Percentiles rank a stretch among this genome's conserved stretches.
phyloP scores from a whole-genome alignment of 1,140 invertebrate species.

The Drosophila ogumai region DNA sequence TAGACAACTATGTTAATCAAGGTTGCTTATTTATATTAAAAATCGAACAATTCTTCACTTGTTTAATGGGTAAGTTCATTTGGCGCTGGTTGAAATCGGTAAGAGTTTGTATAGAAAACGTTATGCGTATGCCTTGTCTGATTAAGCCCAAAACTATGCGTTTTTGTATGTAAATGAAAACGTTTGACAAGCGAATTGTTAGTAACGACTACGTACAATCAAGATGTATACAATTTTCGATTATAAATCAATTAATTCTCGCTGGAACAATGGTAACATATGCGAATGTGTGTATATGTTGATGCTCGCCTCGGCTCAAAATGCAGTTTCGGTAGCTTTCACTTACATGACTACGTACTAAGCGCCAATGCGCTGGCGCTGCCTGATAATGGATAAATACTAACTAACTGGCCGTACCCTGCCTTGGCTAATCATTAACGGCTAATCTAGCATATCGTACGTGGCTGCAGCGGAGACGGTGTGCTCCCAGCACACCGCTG shows the following conservation, averaged over 20 bases:
- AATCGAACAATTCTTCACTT: slow-evolving; percentile 70
- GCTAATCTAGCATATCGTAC: slow-evolving; percentile 47
- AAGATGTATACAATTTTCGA: slow-evolving; percentile 33
- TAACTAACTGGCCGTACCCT: slow-evolving; percentile 63
- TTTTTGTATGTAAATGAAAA: slow-evolving; percentile 28
- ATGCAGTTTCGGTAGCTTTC: slow-evolving; percentile 76
- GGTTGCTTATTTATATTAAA: slow-evolving; percentile 57
- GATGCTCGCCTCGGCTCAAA: slow-evolving; percentile 59
- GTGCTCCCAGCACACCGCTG: slow-evolving; percentile 48
- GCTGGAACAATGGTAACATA: slow-evolving; percentile 64
- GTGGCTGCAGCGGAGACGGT: slow-evolving; percentile 54
- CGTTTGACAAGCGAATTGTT: slow-evolving; percentile 37
- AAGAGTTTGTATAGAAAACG: slow-evolving; percentile 62
- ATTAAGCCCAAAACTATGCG: slow-evolving; percentile 28
- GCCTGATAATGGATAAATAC: slow-evolving; percentile 63
- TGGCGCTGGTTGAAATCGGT: slow-evolving; percentile 73
- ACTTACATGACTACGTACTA: slow-evolving; percentile 60
- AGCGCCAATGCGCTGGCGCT: slow-evolving; percentile 33
- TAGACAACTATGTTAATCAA: slow-evolving; percentile 45
- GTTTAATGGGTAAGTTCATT: slow-evolving; percentile 72
- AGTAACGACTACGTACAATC: slow-evolving; percentile 30
- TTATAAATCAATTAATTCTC: slow-evolving; percentile 60
- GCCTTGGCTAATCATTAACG: slow-evolving; percentile 69
- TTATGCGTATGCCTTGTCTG: slow-evolving; percentile 44
- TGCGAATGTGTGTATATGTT: slow-evolving; percentile 45